Evolutionary conservation across 2,113 vertebrate genomes (phyloP).

Genomic region (Chitala chitala): DNA sequence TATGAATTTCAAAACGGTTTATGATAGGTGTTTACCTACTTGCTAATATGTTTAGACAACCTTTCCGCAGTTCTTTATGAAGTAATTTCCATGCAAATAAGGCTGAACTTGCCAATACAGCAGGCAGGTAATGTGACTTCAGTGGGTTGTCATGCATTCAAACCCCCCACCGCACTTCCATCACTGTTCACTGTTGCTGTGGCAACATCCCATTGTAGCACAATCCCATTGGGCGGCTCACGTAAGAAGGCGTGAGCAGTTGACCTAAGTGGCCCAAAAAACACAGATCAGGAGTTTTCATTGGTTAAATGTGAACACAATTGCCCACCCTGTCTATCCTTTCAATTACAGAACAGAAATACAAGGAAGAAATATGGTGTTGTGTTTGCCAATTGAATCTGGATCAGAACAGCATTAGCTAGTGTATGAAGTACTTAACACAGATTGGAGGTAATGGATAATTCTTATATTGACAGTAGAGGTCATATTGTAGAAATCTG

Average conservation of each 20-base stretch:
- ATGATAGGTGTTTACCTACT: too few relatives aligned
- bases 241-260: constrained; percentile 41
- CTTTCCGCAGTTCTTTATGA: too few relatives aligned
- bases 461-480: not conserved
- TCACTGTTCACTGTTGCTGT: constrained; percentile 56
- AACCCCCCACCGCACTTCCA: constrained; percentile 9
- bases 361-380: not conserved
- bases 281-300: too few relatives aligned
- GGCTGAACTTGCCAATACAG: not conserved
- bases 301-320: too few relatives aligned
- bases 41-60: too few relatives aligned
- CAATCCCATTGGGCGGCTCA: constrained; percentile 62
- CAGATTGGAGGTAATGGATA: not conserved
- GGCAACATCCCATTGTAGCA: constrained; percentile 55
- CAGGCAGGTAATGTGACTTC: not conserved
- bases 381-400: not conserved
- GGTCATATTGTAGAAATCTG: not conserved
- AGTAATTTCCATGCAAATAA: not conserved
- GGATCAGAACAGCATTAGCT: not conserved
- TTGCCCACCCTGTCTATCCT: too few relatives aligned
- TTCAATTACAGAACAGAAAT: too few relatives aligned
- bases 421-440: not conserved
- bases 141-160: constrained; percentile 11
- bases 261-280: not conserved
- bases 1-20: too few relatives aligned